A percentile compares a stretch with the other conserved stretches of the same genome.
Conservation (phyloP, 2,113 vertebrate species). For the Genyomyrus donnyi region DNA sequence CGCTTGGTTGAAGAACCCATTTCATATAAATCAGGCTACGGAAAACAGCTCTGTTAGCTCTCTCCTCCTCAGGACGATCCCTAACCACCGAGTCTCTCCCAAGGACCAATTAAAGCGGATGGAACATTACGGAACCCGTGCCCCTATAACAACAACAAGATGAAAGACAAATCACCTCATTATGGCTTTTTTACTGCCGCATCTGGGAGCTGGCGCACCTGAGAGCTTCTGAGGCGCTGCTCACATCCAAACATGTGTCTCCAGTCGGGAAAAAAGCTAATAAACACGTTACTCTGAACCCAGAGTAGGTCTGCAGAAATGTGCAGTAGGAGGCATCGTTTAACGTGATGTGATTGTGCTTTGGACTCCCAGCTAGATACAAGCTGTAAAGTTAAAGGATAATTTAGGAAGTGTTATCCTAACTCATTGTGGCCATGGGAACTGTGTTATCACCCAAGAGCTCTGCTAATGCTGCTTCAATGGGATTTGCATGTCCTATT, state of each 20-base stretch:
- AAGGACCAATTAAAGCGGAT: background rate
- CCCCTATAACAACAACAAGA: slow-evolving; percentile 6
- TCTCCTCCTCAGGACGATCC: background rate
- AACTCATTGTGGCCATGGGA: background rate
- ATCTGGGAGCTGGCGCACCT: background rate
- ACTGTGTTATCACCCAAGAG: background rate
- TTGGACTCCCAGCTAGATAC: background rate
- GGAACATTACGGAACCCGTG: background rate
- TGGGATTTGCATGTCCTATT: background rate
- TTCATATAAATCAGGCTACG: background rate
- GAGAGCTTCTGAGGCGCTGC: background rate
- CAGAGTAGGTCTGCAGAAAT: background rate
- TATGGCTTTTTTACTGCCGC: background rate
- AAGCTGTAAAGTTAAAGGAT: background rate
- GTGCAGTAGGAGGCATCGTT: background rate
- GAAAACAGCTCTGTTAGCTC: background rate
- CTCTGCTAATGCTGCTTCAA: background rate
- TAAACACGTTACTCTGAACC: background rate
- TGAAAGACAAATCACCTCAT: slow-evolving; percentile 11
- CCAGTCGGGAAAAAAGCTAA: background rate
- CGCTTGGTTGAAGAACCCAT: background rate
- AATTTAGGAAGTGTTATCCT: background rate
- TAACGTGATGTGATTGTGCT: background rate
- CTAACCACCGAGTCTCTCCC: background rate
- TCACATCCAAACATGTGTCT: background rate